phyloP scores from a whole-genome alignment of 37 sponge, comb jelly and placozoan genomes.

The Halisarca cf. caerulea region DNA sequence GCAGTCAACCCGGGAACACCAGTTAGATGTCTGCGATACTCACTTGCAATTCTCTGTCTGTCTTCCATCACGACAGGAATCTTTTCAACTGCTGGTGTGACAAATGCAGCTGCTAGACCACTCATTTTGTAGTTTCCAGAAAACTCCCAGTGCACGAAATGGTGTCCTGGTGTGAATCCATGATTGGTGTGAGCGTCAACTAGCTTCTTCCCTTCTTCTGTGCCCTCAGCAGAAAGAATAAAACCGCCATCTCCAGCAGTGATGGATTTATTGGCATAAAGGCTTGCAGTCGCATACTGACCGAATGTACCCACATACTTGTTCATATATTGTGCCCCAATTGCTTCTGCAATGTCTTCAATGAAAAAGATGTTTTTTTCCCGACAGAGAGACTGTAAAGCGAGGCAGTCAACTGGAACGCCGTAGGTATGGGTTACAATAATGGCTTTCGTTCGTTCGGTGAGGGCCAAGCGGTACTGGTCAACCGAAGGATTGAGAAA shows the following conservation, averaged over 20 bases:
- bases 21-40: constrained; percentile 30
- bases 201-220: not conserved
- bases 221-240: constrained; percentile 23
- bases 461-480: constrained; percentile 22
- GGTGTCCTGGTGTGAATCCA: constrained; percentile 45
- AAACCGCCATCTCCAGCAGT: constrained; percentile 70
- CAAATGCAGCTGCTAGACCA: constrained; percentile 55
- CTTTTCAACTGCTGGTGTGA: constrained; percentile 33
- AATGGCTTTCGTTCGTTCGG: constrained; percentile 27
- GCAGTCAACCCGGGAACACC: constrained; percentile 12
- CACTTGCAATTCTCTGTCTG: constrained; percentile 17
- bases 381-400: constrained; percentile 9
- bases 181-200: constrained; percentile 50
- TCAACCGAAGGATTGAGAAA: constrained; percentile 45
- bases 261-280: constrained; percentile 65
- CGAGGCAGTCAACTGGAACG: constrained; percentile 43
- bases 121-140: constrained; percentile 72
- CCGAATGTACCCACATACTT: constrained; percentile 46
- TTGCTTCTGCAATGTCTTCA: constrained; percentile 66
- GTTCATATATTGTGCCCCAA: constrained; percentile 44
- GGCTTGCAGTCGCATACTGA: constrained; percentile 55
- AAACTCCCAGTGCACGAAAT: constrained; percentile 58
- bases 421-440: constrained; percentile 69
- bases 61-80: constrained; percentile 42
- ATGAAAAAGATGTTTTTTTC: constrained; percentile 32